Base-by-base conservation (phyloP, 2,797 vertebrate species). In the Paramormyrops hopkinsi region DNA sequence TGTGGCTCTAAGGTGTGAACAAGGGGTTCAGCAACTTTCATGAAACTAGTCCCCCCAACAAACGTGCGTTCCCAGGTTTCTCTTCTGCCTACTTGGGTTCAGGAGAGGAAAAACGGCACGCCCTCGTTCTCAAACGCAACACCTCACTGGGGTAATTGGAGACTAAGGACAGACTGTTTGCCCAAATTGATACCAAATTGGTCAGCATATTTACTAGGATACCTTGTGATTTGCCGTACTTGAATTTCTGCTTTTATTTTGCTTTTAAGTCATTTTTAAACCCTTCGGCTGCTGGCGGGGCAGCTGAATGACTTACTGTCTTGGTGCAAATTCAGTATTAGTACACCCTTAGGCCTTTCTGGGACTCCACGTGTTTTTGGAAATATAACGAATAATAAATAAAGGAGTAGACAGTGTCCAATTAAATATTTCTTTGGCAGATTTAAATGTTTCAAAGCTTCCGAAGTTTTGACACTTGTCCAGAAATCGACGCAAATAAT, bases 241-340 rank as follows among this genome's bases (percentile, higher is more conserved):
- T 79, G n/a, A 79, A 79, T 79, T 79, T 22, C 25, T 82, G 65
- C 88, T 88, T 88, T 51, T 76, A 50, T 88, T 79, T 76, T 79
- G 48, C 25, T 88, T 76, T 76, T 44, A 88, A 76, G 59, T 76
- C 37, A 41, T 37, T 76, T 76, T 88, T 51, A 76, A 76, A 88
- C 17, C 54, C 19, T 22, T 88, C 22, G 2, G 46, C 25, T 88
- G 62, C 50, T 82, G 73, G 29, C 14, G n/a, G 73, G 50, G 48
- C 65, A n/a, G 29, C 25, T 82, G 48, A 53, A 29, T 76, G 65
- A 88, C n/a, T n/a, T 48, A 56, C n/a, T 50, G 44, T 73, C 65
- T 73, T 88, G 48, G 48, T 76, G 17, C 19, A 48, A 85, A 85
- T 82, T 82, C 76, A 82, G 76, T 82, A 82, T 82, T 82, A 82